Base-by-base conservation (phyloP, 92 coral and sea anemone genomes). In the Parazoanthus atlanticus region DNA sequence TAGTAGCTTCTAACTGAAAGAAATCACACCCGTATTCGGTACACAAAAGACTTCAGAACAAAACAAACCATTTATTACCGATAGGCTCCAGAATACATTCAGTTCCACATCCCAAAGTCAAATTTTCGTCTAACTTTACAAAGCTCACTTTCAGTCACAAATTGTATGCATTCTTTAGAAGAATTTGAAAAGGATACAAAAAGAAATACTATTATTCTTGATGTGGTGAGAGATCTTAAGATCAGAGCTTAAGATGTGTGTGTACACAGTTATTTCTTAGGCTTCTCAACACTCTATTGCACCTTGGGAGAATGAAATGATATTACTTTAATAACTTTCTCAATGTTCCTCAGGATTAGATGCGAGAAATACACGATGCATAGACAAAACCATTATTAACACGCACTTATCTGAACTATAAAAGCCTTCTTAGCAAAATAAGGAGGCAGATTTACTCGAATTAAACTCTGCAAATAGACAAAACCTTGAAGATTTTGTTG, bases 371-470 rank as follows among this genome's bases (percentile, higher is more conserved):
- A 95, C 96, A 95, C 96, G 93, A 85, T 86, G 31, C 34, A 82
- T 38, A 88, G 91, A 95, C 98, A 95, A 95, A 95, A 95, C 98
- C 93, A 92, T 84, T 95, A 95, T 91, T 95, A 95, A 79, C 90
- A 92, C 95, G 86, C 98, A 93, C 96, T 93, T 95, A 93, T 84
- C 85, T 49, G 80, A 72, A 91, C 90, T 93, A 90, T 95, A 95
- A 93, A 93, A 87, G 91, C 84, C 88, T 89, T 90, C 98, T 95
- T 95, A 93, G 93, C 81, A 90, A 84, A 93, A 95, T 91, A 92
- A 90, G 94, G 76, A 74, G 88, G 78, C 64, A 95, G 96, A 91
- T 95, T 95, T 95, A 93, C 85, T 66, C 89, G 96, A 90, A 92
- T 95, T 93, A 91, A 91, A 90, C 66, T 90, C 76, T 64, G 93